Evolutionary conservation across 2,888 invertebrate species (phyloP).

Genomic region (Diarsia mendica): DNA sequence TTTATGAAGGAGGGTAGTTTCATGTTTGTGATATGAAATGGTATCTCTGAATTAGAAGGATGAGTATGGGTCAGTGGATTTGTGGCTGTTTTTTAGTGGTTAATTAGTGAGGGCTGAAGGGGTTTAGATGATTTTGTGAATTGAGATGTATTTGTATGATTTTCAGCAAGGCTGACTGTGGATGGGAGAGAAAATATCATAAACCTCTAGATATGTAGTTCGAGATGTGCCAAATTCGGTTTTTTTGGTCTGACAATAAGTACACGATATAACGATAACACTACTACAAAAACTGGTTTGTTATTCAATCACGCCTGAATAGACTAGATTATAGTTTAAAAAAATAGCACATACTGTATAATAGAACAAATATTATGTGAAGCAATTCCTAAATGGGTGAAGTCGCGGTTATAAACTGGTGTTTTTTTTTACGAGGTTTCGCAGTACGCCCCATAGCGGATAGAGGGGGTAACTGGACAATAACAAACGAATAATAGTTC

Average conservation of each 20-base stretch:
- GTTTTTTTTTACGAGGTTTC: too few relatives aligned
- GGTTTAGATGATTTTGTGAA: constrained; percentile 15
- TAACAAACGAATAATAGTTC: too few relatives aligned
- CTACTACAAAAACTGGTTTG: too few relatives aligned
- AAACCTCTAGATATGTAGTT: background rate
- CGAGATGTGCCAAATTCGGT: background rate
- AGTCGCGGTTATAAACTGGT: too few relatives aligned
- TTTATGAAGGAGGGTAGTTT: constrained; percentile 65
- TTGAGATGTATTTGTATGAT: background rate
- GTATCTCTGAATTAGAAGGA: constrained; percentile 50
- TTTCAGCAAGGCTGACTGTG: background rate
- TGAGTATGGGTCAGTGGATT: constrained; percentile 44
- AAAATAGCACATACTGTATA: too few relatives aligned
- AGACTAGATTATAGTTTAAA: too few relatives aligned
- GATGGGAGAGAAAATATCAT: background rate
- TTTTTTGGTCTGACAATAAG: background rate
- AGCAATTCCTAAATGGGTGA: too few relatives aligned
- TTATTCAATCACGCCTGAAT: too few relatives aligned
- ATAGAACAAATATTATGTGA: too few relatives aligned
- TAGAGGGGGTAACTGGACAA: too few relatives aligned
- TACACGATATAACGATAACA: background rate
- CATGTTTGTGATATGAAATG: constrained; percentile 63
- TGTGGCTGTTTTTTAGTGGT: constrained; percentile 37
- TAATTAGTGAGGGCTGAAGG: constrained; percentile 40
- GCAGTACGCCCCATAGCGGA: too few relatives aligned